Base-by-base conservation (phyloP, 2,113 vertebrate species). In the Hepsetus odoe region DNA sequence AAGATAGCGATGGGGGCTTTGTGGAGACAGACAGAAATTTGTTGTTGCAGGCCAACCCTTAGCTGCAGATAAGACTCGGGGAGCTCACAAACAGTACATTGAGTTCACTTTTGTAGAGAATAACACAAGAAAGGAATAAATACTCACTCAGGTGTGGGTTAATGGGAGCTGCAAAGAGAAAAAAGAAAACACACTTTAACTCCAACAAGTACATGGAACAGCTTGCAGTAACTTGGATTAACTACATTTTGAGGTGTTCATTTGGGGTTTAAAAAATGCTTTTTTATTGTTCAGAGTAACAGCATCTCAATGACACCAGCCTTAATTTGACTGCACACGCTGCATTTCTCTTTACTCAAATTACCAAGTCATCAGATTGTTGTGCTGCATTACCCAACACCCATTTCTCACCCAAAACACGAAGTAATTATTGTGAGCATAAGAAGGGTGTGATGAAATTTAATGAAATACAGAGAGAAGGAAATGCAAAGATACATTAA, bases 131-230 rank as follows among this genome's bases (percentile, higher is more conserved):
- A 14, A 9, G 13, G 30, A 4, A 56, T 24, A 33, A 38, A 85
- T 90, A 94, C 94, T 95, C 91, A 95, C 94, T 90, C 82, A 95
- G 91, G 85, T 94, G 93, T 85, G 94, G 93, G 89, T 94, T 95
- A 82, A 92, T 91, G 82, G 94, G 94, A 84, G 91, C 94, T 95
- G 92, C 75, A 89, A 86, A 51, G 42, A 72, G 42, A 80, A 33
- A 74, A 73, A n/a, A 14, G n/a, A 81, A 77, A 71, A 87, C 22
- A 81, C 56, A 74, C 13, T 33, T 90, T 86, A 90, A 82, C 77
- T 56, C 74, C 80, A 61, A 26, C 65, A 53, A 53, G 61, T 22
- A 20, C 8, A n/a, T 13, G 24, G 20, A 65, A 65, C 32, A 35
- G 33, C 24, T 20, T 62, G 30, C 16, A 20, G 20, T 6, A 22